Conservation (phyloP, 2,797 vertebrate genomes). For the Diglossa cyanea region DNA sequence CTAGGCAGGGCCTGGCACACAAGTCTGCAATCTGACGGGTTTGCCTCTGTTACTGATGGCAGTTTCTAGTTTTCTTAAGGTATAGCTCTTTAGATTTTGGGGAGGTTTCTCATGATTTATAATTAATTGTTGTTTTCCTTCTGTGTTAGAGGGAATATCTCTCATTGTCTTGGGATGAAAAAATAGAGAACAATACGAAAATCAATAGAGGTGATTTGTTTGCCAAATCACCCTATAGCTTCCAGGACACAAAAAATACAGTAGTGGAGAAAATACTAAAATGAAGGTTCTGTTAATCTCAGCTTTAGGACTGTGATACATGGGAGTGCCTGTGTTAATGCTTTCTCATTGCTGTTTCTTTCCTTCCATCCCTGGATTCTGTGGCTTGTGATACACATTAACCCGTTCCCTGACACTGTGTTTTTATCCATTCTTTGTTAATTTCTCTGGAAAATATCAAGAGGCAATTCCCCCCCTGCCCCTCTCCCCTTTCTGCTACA, state of each 20-base stretch:
- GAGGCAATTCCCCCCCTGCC: neutral
- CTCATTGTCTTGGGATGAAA: neutral
- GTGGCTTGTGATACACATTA: neutral
- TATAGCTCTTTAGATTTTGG: neutral
- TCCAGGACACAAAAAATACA: neutral
- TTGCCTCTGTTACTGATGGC: neutral
- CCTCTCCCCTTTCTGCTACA: neutral
- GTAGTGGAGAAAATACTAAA: neutral
- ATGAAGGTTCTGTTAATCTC: neutral
- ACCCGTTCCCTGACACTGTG: neutral
- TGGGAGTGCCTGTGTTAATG: neutral
- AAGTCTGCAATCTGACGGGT: neutral
- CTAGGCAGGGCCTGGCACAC: neutral
- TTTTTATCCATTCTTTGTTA: neutral
- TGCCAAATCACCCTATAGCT: constrained; percentile 7
- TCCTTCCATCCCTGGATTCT: neutral
- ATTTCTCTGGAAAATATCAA: neutral
- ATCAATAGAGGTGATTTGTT: neutral
- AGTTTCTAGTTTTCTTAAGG: neutral
- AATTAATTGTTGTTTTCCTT: neutral
- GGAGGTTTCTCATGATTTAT: neutral
- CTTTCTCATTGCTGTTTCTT: neutral
- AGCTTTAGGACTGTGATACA: neutral
- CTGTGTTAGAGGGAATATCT: neutral
- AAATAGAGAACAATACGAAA: neutral